Evolutionary conservation across 2,797 vertebrate genomes (phyloP).

Genomic region (Oreochromis grahami): DNA sequence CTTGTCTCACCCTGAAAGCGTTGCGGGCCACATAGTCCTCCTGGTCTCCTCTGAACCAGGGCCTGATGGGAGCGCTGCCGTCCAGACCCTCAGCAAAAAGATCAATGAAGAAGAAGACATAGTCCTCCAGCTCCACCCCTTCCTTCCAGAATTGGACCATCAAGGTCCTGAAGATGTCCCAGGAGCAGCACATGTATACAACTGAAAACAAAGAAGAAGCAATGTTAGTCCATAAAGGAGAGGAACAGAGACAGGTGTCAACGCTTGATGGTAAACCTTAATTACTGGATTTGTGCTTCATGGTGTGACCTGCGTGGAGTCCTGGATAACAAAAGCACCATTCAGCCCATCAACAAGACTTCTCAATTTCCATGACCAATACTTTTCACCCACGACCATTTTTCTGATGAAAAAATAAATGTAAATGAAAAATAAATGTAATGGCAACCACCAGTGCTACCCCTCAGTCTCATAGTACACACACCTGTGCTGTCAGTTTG

Average conservation of each 20-base stretch:
- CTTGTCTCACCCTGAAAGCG: slow-evolving; percentile 78
- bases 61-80: slow-evolving; percentile 54
- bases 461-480: neutral
- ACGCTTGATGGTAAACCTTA: neutral
- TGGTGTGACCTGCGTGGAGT: neutral
- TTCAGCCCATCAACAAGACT: neutral
- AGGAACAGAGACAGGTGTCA: neutral
- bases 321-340: neutral
- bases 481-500: neutral
- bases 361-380: neutral
- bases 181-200: slow-evolving; percentile 85
- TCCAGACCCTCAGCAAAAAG: slow-evolving; percentile 81
- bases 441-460: neutral
- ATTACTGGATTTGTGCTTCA: neutral
- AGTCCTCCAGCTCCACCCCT: slow-evolving; percentile 77
- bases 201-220: slow-evolving; percentile 65
- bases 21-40: slow-evolving; percentile 71
- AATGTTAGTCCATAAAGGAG: neutral
- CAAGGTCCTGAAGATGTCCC: slow-evolving; percentile 78
- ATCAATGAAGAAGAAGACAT: slow-evolving; percentile 89
- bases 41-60: slow-evolving; percentile 81
- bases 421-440: neutral
- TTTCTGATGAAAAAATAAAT: neutral
- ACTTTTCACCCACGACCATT: neutral
- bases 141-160: slow-evolving; percentile 80